Evolutionary conservation across 2,113 vertebrate species (phyloP), one percentile per base, ranked within the genome.

Genomic region (Chionodraco myersi): DNA sequence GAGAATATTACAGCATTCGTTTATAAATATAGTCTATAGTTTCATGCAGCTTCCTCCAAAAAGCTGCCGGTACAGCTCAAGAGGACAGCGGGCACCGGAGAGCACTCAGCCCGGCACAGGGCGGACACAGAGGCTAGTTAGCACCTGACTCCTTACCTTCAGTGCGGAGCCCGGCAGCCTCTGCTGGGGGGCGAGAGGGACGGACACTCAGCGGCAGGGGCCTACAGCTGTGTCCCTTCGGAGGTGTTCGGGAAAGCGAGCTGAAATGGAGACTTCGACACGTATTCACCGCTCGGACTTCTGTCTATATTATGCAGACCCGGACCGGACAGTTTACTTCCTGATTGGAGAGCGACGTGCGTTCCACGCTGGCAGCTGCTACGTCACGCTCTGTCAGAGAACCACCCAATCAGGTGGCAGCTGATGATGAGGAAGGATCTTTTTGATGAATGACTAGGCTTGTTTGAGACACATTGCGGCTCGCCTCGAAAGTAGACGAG

Each of bases 361-460:
- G 63, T 92, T 92, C 91, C 91, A 92, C 91, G 89, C 75, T 91
- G 91, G 91, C 91, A 91, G 26, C 36, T 69, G 8, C 11, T 66
- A 90, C 91, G 91, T 92, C 89, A 91, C 68, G 34, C 15, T 41
- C 26, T 16, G 9, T 8, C 34, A 21, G 15, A 3, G 65, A 16
- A 49, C 3, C 9, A 13, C 45, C 26, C 49, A 34, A 10, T 67
- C 48, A 67, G 48, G 15, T n/a, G 12, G 47, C 10, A 3, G 23
- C 63, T 66, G 47, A 66, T 30, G 63, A 66, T 45, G 62, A 48
- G 1, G 1, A 5, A 6, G 59, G 10, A 12, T n/a, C 11, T 44
- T n/a, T 44, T 16, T 34, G 16, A 53, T 61, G 5, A 21, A 62
- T 10, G 23, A 21, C 21, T 21, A 21, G 21, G 21, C 21, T 21